phyloP scores from a whole-genome alignment of 2,888 invertebrate species.

The Lapara coniferarum region DNA sequence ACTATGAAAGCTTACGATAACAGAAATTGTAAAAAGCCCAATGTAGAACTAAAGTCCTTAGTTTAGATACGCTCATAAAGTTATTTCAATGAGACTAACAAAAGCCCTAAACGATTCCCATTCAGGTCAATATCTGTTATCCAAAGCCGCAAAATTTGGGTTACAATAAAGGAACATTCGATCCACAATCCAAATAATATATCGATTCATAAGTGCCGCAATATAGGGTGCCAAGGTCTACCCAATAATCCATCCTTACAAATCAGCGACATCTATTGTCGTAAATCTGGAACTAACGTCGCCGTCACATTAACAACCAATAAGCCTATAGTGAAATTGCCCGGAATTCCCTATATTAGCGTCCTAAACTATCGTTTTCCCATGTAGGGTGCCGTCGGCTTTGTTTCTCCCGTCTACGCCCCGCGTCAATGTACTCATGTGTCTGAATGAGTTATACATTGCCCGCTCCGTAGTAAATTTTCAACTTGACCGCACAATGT shows the following conservation, averaged over 20 bases:
- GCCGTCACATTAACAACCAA: conserved; percentile 55
- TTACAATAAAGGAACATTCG: conserved; percentile 8
- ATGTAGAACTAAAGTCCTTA: not conserved
- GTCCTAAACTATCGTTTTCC: conserved; percentile 61
- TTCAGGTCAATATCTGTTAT: not conserved
- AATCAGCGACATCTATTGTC: conserved; percentile 25
- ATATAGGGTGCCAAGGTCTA: conserved; percentile 9
- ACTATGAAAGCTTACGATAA: too few species aligned
- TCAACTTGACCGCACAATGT: conserved; percentile 27
- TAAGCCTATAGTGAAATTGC: conserved; percentile 58
- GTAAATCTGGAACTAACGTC: conserved; percentile 25
- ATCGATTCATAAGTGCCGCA: conserved; percentile 9
- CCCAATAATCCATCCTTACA: conserved; percentile 1
- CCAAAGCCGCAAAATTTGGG: not conserved
- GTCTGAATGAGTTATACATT: conserved; percentile 31
- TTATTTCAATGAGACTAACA: not conserved
- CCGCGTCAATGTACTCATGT: not conserved
- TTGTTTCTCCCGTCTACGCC: conserved; percentile 37
- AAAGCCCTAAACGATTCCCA: not conserved
- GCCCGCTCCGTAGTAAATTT: conserved; percentile 16
- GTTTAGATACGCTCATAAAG: not conserved
- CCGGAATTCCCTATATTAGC: conserved; percentile 64
- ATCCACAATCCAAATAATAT: conserved; percentile 2
- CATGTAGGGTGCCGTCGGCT: conserved; percentile 48
- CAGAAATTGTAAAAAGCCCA: not conserved